Percentiles rank a stretch among this genome's conserved stretches.
phyloP scores from a whole-genome alignment of 2,888 invertebrate genomes.

The Tridacna crocea region DNA sequence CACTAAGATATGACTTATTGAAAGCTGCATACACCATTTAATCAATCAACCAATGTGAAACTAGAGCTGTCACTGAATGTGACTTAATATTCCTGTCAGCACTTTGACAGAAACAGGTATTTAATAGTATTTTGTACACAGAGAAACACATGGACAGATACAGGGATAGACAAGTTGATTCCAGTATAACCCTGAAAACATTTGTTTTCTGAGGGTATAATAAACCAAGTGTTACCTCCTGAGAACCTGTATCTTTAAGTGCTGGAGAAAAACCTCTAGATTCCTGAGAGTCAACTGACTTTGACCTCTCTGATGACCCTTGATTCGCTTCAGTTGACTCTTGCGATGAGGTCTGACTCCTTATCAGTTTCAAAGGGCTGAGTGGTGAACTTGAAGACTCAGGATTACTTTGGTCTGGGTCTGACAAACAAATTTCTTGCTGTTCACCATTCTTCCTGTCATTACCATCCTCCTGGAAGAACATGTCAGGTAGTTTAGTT shows the following conservation, averaged over 20 bases:
- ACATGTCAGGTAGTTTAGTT: background rate
- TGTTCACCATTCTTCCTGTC: background rate
- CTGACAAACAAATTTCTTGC: background rate
- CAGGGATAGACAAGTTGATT: too few species aligned
- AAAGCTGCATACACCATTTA: too few species aligned
- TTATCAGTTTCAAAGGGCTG: background rate
- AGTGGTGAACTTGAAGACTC: background rate
- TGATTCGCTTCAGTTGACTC: background rate
- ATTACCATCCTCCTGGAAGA: background rate
- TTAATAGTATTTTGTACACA: too few species aligned
- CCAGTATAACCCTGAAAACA: too few species aligned
- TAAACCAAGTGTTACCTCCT: background rate
- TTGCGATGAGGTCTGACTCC: background rate
- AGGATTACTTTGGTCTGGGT: background rate
- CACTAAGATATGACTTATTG: too few species aligned
- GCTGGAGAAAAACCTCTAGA: conserved; percentile 7
- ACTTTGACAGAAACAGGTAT: too few species aligned
- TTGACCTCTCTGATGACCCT: conserved; percentile 6
- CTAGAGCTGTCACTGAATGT: too few species aligned
- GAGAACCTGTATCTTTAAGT: background rate
- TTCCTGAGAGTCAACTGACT: background rate
- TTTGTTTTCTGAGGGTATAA: too few species aligned
- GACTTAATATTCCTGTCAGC: too few species aligned
- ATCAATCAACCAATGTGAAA: too few species aligned
- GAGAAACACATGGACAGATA: too few species aligned